Conservation (phyloP, 2,888 invertebrate species). For the Macrophya alboannulata region DNA sequence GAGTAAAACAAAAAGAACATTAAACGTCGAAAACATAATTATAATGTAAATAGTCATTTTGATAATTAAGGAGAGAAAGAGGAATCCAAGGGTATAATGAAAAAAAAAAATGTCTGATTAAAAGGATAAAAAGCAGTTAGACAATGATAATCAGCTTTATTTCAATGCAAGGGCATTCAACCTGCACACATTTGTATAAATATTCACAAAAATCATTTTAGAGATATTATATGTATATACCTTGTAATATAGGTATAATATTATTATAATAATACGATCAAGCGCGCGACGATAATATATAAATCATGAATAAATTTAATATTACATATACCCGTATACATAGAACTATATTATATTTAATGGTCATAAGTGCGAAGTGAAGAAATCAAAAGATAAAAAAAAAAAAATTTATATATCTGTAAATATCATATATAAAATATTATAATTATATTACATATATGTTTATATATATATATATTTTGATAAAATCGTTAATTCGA, state of each 20-base stretch:
- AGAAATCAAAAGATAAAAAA: conserved; percentile 3
- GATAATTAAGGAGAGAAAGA: neutral
- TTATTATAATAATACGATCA: neutral
- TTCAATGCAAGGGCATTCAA: conserved; percentile 64
- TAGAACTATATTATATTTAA: conserved; percentile 24
- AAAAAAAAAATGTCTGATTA: neutral
- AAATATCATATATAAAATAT: conserved; percentile 4
- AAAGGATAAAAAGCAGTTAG: conserved; percentile 26
- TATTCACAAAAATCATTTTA: conserved; percentile 55
- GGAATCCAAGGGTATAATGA: neutral
- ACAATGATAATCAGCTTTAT: conserved; percentile 39
- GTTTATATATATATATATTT: conserved; percentile 23
- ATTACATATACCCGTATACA: neutral
- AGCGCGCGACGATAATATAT: conserved; percentile 15
- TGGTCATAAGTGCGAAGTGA: conserved; percentile 8
- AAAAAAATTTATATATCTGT: conserved; percentile 10
- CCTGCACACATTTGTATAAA: conserved; percentile 58
- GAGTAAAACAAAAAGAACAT: neutral
- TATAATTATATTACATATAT: neutral
- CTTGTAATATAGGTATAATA: neutral
- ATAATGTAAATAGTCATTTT: neutral
- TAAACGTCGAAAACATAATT: neutral
- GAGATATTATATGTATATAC: neutral
- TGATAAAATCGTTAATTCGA: conserved; percentile 59
- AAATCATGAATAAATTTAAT: conserved; percentile 56